Evolutionary conservation across 2,888 invertebrate species (phyloP), one percentile per base, ranked within the genome.

Genomic region (Eurytoma adleriae): DNA sequence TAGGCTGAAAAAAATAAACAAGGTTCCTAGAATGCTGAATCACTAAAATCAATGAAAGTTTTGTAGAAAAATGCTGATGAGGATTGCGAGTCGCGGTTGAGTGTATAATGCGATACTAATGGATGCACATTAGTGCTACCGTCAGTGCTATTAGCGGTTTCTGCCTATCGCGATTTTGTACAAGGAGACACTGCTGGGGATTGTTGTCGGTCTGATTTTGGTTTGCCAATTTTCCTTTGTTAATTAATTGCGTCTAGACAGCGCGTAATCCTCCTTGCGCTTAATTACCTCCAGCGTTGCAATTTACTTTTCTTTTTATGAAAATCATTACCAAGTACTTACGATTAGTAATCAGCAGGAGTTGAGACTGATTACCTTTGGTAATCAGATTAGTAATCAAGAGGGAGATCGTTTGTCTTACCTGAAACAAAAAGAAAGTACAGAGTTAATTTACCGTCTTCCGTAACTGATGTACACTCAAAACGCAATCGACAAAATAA

Each of bases 81-180:
- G 16, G 50, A 24, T 7, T 14, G 20, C 54, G 48, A 75, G 67
- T 52, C 61, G 71, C 61, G 50, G 52, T 67, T 64, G 64, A 56
- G 30, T 50, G n/a, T 27, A 75, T 78, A 82, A 80, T 75, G 78
- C 48, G 78, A 80, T 70, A 80, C 76, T 79, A 76, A 78, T 83
- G 83, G 76, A 78, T 54, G 68, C 50, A 56, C 77, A 83, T 80
- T 77, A 80, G 69, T 69, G 48, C n/a, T 18, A 40, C 64, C 69
- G 62, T 64, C 68, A 67, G 62, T 56, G 67, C 52, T 48, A 56
- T 56, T 74, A 69, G 73, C 14, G 40, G n/a, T 54, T 48, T 14
- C 4, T 40, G 12, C n/a, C 50, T 12, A 52, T 68, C 13, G 59
- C 59, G 24, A 68, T 68, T 61, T 67, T 59, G 59, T 68, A 30